These are phyloP conservation scores for Synchiropus splendidus DNA, from an alignment of 2,113 vertebrate species.

Conservation along the genomic window DNA sequence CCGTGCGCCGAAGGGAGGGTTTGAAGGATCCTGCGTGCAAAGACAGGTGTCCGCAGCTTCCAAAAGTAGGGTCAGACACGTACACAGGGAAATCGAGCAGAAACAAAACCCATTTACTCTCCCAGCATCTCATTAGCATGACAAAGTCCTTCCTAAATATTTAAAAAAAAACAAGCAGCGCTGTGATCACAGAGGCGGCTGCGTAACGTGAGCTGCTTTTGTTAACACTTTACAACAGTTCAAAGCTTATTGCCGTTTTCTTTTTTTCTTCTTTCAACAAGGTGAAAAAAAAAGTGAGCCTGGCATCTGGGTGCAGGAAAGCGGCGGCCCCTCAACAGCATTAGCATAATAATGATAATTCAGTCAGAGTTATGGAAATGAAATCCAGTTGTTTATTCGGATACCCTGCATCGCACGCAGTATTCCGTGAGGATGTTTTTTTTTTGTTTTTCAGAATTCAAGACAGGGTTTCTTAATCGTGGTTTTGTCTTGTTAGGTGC, in stretches of 20 bases:
- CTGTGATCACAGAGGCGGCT: constrained; percentile 35
- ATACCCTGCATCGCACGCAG: constrained; percentile 21
- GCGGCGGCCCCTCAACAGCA: constrained; percentile 14
- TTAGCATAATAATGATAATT: constrained; percentile 49
- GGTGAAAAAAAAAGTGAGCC: constrained; percentile 9
- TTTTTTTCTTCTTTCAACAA: constrained; percentile 22
- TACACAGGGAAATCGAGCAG: constrained; percentile 19
- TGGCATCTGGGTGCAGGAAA: constrained; percentile 24
- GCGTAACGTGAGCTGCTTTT: constrained; percentile 12
- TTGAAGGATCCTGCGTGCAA: constrained; percentile 39
- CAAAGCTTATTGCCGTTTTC: constrained; percentile 31
- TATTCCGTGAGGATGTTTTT: constrained; percentile 8
- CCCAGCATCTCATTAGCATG: constrained; percentile 25
- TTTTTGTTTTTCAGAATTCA: too few relatives aligned
- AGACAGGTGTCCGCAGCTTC: constrained; percentile 58
- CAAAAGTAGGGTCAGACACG: constrained; percentile 1
- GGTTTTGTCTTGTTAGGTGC: too few relatives aligned
- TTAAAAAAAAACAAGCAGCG: constrained; percentile 35
- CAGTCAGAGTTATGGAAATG: constrained; percentile 38
- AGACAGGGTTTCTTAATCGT: too few relatives aligned
- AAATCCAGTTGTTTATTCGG: constrained; percentile 32
- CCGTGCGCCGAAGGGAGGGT: constrained; percentile 37
- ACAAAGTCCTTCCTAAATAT: constrained; percentile 28
- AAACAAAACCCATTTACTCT: constrained; percentile 37
- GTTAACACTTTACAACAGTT: constrained; percentile 46